Percentiles rank a stretch among this genome's conserved stretches.
Conservation (phyloP, 2,797 vertebrate species). For the Pogoniulus pusillus region DNA sequence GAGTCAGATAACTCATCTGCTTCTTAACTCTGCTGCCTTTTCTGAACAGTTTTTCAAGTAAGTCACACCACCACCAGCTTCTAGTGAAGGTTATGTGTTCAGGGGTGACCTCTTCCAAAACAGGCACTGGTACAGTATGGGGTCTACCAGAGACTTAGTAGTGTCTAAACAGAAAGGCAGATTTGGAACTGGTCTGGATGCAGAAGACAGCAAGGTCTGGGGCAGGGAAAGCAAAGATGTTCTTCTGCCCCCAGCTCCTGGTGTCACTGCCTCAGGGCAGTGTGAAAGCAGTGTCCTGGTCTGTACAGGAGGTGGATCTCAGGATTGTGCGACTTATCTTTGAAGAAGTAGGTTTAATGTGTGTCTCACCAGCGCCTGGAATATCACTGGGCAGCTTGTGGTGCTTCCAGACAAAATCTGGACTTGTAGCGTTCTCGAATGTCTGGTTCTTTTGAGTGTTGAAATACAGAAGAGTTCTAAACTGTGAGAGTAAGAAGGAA, state of each 20-base stretch:
- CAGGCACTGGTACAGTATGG: background rate
- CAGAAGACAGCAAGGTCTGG: background rate
- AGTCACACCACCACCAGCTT: background rate
- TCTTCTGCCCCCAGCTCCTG: background rate
- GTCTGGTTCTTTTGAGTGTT: conserved; percentile 79
- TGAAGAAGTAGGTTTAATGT: background rate
- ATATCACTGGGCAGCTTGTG: conserved; percentile 79
- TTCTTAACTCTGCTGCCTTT: background rate
- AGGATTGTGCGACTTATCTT: background rate
- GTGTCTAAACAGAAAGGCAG: background rate
- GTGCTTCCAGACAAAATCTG: conserved; percentile 81
- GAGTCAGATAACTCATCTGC: background rate
- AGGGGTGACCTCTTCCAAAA: background rate
- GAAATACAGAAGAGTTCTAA: conserved; percentile 80
- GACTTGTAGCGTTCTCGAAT: background rate
- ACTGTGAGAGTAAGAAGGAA: conserved; percentile 75
- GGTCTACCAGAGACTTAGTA: background rate
- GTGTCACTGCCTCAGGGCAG: background rate
- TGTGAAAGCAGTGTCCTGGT: background rate
- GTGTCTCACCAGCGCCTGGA: conserved; percentile 75
- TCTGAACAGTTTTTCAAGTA: background rate
- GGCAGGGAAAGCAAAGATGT: background rate
- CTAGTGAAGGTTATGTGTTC: background rate
- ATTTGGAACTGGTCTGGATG: background rate
- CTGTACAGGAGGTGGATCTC: background rate